Evolutionary conservation across 2,797 vertebrate genomes (phyloP), one percentile per base, ranked within the genome.

Genomic region (Artibeus lituratus): DNA sequence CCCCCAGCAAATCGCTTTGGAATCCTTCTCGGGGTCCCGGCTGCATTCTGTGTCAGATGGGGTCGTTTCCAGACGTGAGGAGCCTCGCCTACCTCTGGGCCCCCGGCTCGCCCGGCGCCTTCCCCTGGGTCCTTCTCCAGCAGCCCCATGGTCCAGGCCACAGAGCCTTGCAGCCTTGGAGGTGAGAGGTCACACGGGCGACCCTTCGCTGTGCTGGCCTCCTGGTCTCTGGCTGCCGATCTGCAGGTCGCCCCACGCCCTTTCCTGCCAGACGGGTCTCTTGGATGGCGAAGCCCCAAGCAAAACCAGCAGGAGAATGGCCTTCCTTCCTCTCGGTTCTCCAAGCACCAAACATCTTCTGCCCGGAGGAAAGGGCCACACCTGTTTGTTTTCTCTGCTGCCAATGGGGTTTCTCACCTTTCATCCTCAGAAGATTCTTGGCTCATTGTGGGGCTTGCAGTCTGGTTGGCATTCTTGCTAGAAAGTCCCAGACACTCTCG

Each of bases 101-200:
- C 19, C n/a, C 26, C 10, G n/a, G 5, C 22, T 0, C 35, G 2
- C 55, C 55, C 35, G 22, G 57, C 0, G 0, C 9, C 15, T 15
- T 8, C 14, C 11, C 1, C 37, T 9, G 4, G 10, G 47, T 8
- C 44, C 73, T 62, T 53, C 62, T 84, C 81, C 21, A 29, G 76
- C 5, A 1, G n/a, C 47, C 35, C 55, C 1, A 4, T 1, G n/a
- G 37, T 29, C 15, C 7, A 10, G 22, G 5, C 62, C 37, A 67
- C 24, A 4, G 26, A 74, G 57, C n/a, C 59, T 21, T 16, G 24
- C 0, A 9, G 39, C 19, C 29, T 44, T 14, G 26, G 26, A 26
- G 49, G 29, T 0, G 0, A 42, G 32, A 10, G 62, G 32, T 91
- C 11, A 0, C 47, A 32, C n/a, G 35, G 10, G 0, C 0, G 15